phyloP scores from a whole-genome alignment of 2,888 invertebrate genomes.

The Drosophila leonis region DNA sequence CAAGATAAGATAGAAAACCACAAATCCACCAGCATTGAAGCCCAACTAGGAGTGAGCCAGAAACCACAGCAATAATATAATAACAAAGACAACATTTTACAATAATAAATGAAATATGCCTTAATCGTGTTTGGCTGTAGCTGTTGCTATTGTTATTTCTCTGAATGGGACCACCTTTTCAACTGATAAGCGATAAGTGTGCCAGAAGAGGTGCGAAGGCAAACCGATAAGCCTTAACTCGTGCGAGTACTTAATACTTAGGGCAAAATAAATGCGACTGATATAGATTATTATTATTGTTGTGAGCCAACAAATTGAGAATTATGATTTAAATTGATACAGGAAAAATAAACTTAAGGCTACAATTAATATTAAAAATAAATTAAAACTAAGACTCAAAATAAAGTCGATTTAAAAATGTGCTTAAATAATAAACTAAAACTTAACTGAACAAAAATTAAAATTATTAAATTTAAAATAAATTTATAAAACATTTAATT shows the following conservation, averaged over 20 bases:
- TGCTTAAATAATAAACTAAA: no score
- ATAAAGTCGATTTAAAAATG: no score
- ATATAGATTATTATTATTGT: neutral
- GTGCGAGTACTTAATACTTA: neutral
- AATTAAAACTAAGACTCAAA: no score
- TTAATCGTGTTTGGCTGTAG: neutral
- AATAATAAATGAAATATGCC: slow-evolving; percentile 18
- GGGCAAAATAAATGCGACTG: slow-evolving; percentile 8
- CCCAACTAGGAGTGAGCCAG: neutral
- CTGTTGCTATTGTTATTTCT: slow-evolving; percentile 7
- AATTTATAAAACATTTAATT: no score
- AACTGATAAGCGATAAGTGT: slow-evolving; percentile 36
- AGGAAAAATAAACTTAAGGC: neutral
- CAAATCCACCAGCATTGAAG: slow-evolving; percentile 13
- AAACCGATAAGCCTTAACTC: slow-evolving; percentile 12
- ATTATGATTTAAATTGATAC: neutral
- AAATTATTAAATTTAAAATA: no score
- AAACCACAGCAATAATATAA: slow-evolving; percentile 4
- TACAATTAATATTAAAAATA: neutral
- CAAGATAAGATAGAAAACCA: slow-evolving; percentile 39
- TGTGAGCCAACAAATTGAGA: neutral
- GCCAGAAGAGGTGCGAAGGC: slow-evolving; percentile 16
- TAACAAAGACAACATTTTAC: neutral
- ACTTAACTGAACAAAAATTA: no score
- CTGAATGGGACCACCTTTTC: slow-evolving; percentile 7